Base-by-base conservation (phyloP, 2,797 vertebrate genomes). In the Macroramphosus scolopax region DNA sequence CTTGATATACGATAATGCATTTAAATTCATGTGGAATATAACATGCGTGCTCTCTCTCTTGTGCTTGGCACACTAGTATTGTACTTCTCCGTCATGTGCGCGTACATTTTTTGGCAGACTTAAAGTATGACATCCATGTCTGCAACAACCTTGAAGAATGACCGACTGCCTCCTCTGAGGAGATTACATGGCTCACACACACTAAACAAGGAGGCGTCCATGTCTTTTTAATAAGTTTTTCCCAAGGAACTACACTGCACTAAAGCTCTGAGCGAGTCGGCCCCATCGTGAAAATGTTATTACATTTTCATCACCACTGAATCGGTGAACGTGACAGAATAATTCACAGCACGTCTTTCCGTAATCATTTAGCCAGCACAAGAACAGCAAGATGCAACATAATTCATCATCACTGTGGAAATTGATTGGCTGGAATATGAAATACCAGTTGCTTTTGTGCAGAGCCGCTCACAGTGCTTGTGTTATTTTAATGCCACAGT, bases 101-200 rank as follows among this genome's bases (percentile, higher is more conserved):
- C 24, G 60, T 43, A 42, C 45, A 56, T n/a, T n/a, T n/a, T n/a
- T n/a, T n/a, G n/a, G n/a, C n/a, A n/a, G n/a, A n/a, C n/a, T n/a
- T 8, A 54, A 73, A 64, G 28, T 53, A 55, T 15, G 4, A 16
- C 43, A 64, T 62, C 35, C 51, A 13, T 51, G 34, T 46, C 41
- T 22, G 41, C 56, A 33, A 59, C 68, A 85, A 73, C 80, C 69
- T 82, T 77, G 62, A 62, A 43, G 34, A 67, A 37, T 61, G 70
- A 75, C 69, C 31, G 66, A 69, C 56, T 32, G 45, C 29, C 61
- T 68, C 42, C 57, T 36, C 45, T 50, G 36, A 54, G 35, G 55
- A 53, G 51, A 73, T 71, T 69, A 64, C 56, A 67, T 34, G 42
- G 51, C 63, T 81, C 47, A 24, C 15, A 52, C 56, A 44, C 5